Percentiles rank a stretch among this genome's conserved stretches.
These are phyloP conservation scores for Euzophera pinguis DNA, from an alignment of 2,888 invertebrate species.

Conservation along the genomic window DNA sequence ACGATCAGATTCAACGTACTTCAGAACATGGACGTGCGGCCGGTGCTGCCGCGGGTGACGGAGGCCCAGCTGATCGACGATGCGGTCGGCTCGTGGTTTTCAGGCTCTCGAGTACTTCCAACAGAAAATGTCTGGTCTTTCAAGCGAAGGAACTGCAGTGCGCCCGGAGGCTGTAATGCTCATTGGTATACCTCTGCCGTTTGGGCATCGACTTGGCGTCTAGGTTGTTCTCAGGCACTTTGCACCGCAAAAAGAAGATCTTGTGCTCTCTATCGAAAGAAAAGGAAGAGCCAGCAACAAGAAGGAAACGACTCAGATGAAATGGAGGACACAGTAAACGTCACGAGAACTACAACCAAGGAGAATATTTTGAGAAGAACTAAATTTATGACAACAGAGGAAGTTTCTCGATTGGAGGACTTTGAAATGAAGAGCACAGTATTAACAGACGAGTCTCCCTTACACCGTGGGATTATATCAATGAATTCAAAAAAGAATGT, in stretches of 20 bases:
- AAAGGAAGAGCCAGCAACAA: constrained; percentile 26
- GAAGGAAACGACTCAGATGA: constrained; percentile 1
- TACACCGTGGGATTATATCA: constrained; percentile 48
- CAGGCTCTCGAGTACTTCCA: constrained; percentile 57
- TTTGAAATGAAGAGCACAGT: constrained; percentile 22
- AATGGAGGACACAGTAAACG: constrained; percentile 12
- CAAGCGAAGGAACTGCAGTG: constrained; percentile 58
- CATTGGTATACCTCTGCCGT: constrained; percentile 69
- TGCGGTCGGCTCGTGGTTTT: constrained; percentile 69
- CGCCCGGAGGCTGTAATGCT: constrained; percentile 62
- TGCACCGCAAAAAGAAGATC: constrained; percentile 59
- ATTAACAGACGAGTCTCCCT: constrained; percentile 39
- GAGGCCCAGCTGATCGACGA: constrained; percentile 68
- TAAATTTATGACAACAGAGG: constrained; percentile 44
- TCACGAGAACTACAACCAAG: constrained; percentile 27
- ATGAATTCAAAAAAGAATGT: constrained; percentile 26
- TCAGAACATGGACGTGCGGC: constrained; percentile 70
- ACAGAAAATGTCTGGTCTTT: constrained; percentile 64
- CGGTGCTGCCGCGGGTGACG: constrained; percentile 56
- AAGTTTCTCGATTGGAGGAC: constrained; percentile 39
- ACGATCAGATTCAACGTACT: constrained; percentile 65
- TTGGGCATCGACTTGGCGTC: constrained; percentile 70
- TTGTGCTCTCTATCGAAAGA: constrained; percentile 52
- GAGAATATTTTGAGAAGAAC: constrained; percentile 55
- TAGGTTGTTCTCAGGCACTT: constrained; percentile 67